Base-by-base conservation (phyloP, 2,797 vertebrate species). In the Sorex maritimensis region DNA sequence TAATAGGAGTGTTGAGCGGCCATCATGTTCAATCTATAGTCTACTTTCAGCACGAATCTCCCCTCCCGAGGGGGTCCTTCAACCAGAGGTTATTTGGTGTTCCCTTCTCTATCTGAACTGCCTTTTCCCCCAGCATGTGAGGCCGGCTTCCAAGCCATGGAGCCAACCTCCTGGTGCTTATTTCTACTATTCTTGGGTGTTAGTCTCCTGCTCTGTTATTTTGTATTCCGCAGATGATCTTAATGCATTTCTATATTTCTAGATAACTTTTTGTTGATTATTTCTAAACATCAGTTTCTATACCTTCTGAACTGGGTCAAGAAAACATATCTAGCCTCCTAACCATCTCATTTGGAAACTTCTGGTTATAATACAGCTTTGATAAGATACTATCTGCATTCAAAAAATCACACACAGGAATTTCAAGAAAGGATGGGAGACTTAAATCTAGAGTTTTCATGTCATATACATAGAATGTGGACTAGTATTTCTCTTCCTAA, bases 391-490 rank as follows among this genome's bases (percentile, higher is more conserved):
- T 38, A 49, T 44, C 19, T 13, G 71, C 77, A 90, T 67, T 88
- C 65, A 63, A 71, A 77, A 61, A 92, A 55, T 23, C 24, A 77
- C 49, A 77, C 7, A 63, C 5, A 77, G 63, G 75, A 38, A 78
- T 77, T 83, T 83, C 83, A 95, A 90, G 71, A 13, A 15, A 91
- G 73, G 23, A 65, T 12, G 28, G 1, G 1, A 21, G 4, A 5
- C 30, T 44, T 89, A 30, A 28, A 73, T 91, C 86, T 89, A 84
- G 73, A 89, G 17, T 91, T 83, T 84, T 69, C 78, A 52, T 79
- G 74, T 75, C 77, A 74, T 34, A 71, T 80, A 87, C 38, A 65
- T 67, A 75, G 58, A 74, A 7, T 61, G 58, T 61, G 23, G 75
- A 79, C 41, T 26, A 79, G 77, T 44, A 92, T 87, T 92, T 85